phyloP scores from a whole-genome alignment of 2,797 vertebrate genomes.

The Anguilla marmorata region DNA sequence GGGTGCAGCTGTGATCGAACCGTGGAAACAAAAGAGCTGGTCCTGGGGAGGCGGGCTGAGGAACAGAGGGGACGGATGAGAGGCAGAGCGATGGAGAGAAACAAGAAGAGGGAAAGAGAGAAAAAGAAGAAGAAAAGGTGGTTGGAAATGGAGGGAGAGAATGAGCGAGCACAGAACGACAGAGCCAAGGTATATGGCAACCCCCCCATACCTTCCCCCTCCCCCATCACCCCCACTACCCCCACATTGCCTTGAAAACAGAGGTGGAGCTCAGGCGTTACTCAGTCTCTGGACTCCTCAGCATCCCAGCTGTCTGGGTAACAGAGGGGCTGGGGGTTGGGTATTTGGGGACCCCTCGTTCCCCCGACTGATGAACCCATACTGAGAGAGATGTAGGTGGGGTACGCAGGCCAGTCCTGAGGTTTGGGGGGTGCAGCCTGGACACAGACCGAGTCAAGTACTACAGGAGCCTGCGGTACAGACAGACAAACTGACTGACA shows the following conservation, averaged over 20 bases:
- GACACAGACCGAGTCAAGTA: neutral
- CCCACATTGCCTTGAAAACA: neutral
- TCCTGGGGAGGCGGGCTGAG: neutral
- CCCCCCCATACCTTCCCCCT: neutral
- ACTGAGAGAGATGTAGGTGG: constrained; percentile 38
- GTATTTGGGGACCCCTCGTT: constrained; percentile 10
- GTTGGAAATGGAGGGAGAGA: neutral
- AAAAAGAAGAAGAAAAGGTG: neutral
- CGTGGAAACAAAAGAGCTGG: neutral
- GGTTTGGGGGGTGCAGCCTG: neutral
- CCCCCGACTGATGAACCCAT: constrained; percentile 6
- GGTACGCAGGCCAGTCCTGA: constrained; percentile 15
- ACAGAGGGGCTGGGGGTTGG: neutral
- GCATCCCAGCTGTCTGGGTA: neutral
- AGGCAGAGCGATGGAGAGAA: neutral
- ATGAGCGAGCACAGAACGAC: neutral
- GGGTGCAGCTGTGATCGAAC: neutral
- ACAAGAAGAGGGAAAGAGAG: neutral
- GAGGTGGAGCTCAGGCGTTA: neutral
- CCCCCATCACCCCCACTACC: neutral
- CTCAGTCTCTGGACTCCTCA: neutral
- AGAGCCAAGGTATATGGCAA: neutral
- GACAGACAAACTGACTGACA: neutral
- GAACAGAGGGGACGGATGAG: neutral
- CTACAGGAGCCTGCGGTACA: neutral